These are phyloP conservation scores for Tadarida brasiliensis DNA, from an alignment of 2,797 vertebrate species.

Conservation along the genomic window DNA sequence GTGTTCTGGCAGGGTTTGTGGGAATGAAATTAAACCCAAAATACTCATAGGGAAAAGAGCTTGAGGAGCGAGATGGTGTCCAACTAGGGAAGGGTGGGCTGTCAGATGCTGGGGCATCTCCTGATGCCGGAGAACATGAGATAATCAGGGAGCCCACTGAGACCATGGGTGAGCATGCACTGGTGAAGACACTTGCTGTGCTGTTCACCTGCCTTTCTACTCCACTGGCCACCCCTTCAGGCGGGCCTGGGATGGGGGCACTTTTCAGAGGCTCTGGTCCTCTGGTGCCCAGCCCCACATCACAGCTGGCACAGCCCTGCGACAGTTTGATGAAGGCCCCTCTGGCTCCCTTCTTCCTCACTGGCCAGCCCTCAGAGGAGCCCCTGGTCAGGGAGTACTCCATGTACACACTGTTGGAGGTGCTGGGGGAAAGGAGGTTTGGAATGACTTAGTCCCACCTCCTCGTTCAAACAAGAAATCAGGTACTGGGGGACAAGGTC, in stretches of 20 bases:
- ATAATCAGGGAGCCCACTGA: background rate
- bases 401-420: background rate
- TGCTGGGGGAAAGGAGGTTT: background rate
- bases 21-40: background rate
- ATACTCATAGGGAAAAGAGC: background rate
- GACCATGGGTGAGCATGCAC: background rate
- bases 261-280: background rate
- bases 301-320: background rate
- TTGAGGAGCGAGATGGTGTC: background rate
- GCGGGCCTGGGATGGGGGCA: background rate
- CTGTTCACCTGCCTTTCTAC: background rate
- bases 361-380: background rate
- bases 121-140: background rate
- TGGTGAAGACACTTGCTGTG: background rate
- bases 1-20: background rate
- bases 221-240: background rate
- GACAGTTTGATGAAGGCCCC: background rate
- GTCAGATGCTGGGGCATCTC: too few relatives aligned
- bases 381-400: background rate
- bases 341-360: background rate
- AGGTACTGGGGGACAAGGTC: background rate
- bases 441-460: background rate
- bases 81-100: background rate
- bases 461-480: background rate
- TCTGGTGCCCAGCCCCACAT: background rate